A percentile compares a stretch with the other conserved stretches of the same genome.
Conservation (phyloP, 2,888 invertebrate species). For the Geotrupes spiniger region DNA sequence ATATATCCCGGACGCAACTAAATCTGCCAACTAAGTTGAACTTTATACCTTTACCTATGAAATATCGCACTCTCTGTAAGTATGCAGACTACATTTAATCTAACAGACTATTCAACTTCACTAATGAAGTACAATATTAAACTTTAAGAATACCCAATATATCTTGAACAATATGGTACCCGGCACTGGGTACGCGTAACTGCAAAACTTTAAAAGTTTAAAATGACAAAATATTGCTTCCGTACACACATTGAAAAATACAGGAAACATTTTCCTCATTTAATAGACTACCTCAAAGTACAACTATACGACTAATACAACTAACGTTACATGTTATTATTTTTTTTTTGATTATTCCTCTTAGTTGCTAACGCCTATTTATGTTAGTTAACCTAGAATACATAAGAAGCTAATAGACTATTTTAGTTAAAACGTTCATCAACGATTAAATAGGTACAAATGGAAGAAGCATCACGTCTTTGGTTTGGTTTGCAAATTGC, state of each 20-base stretch:
- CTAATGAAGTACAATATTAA: constrained; percentile 30
- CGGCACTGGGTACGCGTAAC: constrained; percentile 23
- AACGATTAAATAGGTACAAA: neutral
- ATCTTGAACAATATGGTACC: constrained; percentile 28
- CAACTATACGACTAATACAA: too few species aligned
- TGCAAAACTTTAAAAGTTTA: constrained; percentile 11
- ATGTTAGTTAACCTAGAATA: neutral
- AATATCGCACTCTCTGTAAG: constrained; percentile 29
- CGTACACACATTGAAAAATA: constrained; percentile 7
- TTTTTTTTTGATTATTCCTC: constrained; percentile 11
- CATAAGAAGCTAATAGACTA: constrained; percentile 5
- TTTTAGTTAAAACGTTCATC: neutral
- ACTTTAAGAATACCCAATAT: constrained; percentile 29
- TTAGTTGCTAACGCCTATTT: constrained; percentile 7
- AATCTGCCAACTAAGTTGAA: constrained; percentile 31
- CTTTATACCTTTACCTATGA: constrained; percentile 31
- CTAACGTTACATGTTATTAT: constrained; percentile 6
- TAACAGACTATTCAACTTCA: constrained; percentile 31
- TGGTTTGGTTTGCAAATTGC: too few species aligned
- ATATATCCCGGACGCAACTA: constrained; percentile 27
- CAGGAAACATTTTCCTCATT: constrained; percentile 10
- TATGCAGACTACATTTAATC: constrained; percentile 31
- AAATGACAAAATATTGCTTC: constrained; percentile 15
- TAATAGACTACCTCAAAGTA: constrained; percentile 11
- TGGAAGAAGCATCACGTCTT: neutral